phyloP scores from a whole-genome alignment of 2,888 invertebrate genomes.

The Dasysyrphus tricinctus region DNA sequence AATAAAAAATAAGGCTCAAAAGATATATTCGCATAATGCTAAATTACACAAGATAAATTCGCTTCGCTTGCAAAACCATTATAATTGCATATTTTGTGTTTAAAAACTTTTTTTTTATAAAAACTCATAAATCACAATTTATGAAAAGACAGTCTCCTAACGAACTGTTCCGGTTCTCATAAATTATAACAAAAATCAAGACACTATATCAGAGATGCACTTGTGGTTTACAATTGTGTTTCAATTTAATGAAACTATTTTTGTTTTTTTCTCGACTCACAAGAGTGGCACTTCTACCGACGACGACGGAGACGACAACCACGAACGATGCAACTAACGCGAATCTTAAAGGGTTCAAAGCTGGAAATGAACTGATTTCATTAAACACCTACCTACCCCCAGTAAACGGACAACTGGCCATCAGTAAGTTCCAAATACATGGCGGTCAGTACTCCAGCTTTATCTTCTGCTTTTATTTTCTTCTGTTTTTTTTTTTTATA shows the following conservation, averaged over 20 bases:
- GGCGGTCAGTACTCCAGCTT: slow-evolving; percentile 62
- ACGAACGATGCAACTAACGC: slow-evolving; percentile 22
- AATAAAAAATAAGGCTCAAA: not conserved
- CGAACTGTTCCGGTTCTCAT: slow-evolving; percentile 46
- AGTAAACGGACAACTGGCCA: slow-evolving; percentile 46
- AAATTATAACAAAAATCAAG: slow-evolving; percentile 1
- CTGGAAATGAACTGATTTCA: slow-evolving; percentile 65
- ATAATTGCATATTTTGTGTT: slow-evolving; percentile 6
- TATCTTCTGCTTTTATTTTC: slow-evolving; percentile 41
- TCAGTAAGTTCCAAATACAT: slow-evolving; percentile 39
- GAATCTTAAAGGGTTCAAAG: slow-evolving; percentile 62
- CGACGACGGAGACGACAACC: not conserved
- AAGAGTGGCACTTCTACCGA: not conserved
- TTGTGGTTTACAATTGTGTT: not conserved
- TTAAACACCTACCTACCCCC: slow-evolving; percentile 43
- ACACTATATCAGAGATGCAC: slow-evolving; percentile 27
- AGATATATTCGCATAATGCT: not conserved
- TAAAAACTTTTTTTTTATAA: not conserved
- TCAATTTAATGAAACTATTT: slow-evolving; percentile 7
- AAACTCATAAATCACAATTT: slow-evolving; percentile 64
- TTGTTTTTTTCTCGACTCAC: not conserved
- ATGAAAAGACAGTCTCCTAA: slow-evolving; percentile 27
- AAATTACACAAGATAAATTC: not conserved
- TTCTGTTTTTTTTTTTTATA: slow-evolving; percentile 27
- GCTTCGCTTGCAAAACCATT: slow-evolving; percentile 43